Percentiles rank a stretch among this genome's conserved stretches.
Evolutionary conservation across 2,888 invertebrate species (phyloP).

Genomic region (Morinoia aosen): DNA sequence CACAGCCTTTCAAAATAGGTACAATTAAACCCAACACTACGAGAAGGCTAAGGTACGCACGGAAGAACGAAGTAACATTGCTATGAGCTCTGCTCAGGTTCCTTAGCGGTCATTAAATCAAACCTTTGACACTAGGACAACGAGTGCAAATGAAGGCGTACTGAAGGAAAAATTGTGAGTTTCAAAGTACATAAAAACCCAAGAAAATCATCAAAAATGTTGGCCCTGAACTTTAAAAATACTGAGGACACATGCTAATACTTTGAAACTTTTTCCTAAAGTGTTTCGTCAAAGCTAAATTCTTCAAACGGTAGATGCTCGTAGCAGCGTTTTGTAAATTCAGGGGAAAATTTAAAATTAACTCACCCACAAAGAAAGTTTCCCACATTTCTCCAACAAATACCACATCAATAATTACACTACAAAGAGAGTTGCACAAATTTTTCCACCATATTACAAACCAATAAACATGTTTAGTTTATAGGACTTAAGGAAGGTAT

Average conservation of each 20-base stretch:
- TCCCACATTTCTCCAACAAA: not conserved
- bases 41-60: too few species aligned
- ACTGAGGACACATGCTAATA: not conserved
- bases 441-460: not conserved
- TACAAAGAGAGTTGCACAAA: not conserved
- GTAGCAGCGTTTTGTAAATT: not conserved
- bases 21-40: too few species aligned
- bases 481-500: conserved; percentile 16
- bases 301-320: not conserved
- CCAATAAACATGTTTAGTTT: not conserved
- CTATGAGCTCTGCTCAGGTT: not conserved
- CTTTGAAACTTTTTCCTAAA: not conserved
- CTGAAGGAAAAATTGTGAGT: not conserved
- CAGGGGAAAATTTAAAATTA: not conserved
- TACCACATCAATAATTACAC: not conserved
- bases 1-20: too few species aligned
- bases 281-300: not conserved
- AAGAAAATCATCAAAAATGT: not conserved
- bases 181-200: not conserved
- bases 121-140: not conserved
- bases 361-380: not conserved
- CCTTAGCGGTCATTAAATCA: not conserved
- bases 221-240: too few species aligned
- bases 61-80: not conserved
- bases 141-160: not conserved